Conservation (phyloP, 2,888 invertebrate species). For the Augiades crinisus region DNA sequence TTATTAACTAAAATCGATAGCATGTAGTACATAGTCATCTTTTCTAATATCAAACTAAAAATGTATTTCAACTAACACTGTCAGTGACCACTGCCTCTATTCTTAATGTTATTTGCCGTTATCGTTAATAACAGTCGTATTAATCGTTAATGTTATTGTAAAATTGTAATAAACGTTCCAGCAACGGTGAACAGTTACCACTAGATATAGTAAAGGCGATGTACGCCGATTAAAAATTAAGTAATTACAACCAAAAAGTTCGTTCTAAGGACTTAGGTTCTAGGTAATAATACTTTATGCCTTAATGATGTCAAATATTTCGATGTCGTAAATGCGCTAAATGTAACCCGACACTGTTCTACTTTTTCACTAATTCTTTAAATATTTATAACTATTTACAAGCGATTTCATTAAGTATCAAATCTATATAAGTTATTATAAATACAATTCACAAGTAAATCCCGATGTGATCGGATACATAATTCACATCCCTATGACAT, state of each 20-base stretch:
- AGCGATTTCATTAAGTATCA: constrained; percentile 16
- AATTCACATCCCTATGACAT: neutral
- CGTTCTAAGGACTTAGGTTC: constrained; percentile 80
- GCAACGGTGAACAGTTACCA: constrained; percentile 81
- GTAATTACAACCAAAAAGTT: constrained; percentile 80
- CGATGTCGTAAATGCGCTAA: constrained; percentile 32
- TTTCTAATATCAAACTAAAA: constrained; percentile 43
- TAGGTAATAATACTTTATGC: constrained; percentile 55
- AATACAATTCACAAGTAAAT: neutral
- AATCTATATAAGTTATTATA: constrained; percentile 8
- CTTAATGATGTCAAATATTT: constrained; percentile 43
- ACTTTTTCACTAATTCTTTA: constrained; percentile 23
- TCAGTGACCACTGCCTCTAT: constrained; percentile 65
- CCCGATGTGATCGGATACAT: neutral
- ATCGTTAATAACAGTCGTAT: constrained; percentile 61
- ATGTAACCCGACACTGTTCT: constrained; percentile 22
- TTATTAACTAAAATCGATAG: constrained; percentile 32
- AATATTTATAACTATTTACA: constrained; percentile 24
- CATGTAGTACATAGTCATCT: constrained; percentile 26
- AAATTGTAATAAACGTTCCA: constrained; percentile 74
- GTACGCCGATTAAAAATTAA: constrained; percentile 65
- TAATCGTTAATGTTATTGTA: constrained; percentile 65
- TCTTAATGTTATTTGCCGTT: constrained; percentile 60
- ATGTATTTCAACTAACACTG: constrained; percentile 50
- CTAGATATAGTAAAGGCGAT: constrained; percentile 60